Base-by-base conservation (phyloP, 2,797 vertebrate species). In the Benthosema pterotum region DNA sequence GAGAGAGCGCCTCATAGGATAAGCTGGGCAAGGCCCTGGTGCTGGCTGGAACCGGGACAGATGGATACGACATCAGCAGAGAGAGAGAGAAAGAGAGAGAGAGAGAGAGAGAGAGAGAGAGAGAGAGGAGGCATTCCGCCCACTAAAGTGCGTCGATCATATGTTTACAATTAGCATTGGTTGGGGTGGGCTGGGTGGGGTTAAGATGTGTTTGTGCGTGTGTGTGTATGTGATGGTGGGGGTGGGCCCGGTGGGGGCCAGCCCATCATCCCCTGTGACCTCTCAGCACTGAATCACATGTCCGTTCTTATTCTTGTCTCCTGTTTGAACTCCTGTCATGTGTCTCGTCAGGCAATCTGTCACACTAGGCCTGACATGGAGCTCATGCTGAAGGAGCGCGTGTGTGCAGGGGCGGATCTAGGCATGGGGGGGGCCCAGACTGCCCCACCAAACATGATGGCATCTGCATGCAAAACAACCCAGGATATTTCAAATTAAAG, bases 91-190 rank as follows among this genome's bases (percentile, higher is more conserved):
- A 55, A 63, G 48, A 48, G 51, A 76, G 55, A 79, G 13, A n/a
- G 32, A 51, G 22, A 43, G 52, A 52, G n/a, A 79, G 71, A 43
- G 57, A 63, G 48, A 46, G 51, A 76, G 55, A 79, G 13, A n/a
- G 32, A 47, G 38, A 45, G 52, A 53, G 71, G 50, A 55, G 55
- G 65, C 42, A 62, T 67, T 78, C 57, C 62, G 65, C 60, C 32
- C 14, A 59, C 72, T 65, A 67, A n/a, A 77, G 75, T 83, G 65
- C 25, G 32, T 47, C 2, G 71, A 83, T 93, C 91, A 87, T 86
- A 87, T 89, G 90, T 89, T 93, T 87, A 87, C 83, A 77, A 90
- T 93, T 87, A 91, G 82, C 49, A 63, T 75, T 75, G 79, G 81
- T 76, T 14, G 8, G 75, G 68, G 38, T 71, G 63, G 32, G 32